phyloP scores from a whole-genome alignment of 2,113 vertebrate genomes.

The Melanocharis versteri region DNA sequence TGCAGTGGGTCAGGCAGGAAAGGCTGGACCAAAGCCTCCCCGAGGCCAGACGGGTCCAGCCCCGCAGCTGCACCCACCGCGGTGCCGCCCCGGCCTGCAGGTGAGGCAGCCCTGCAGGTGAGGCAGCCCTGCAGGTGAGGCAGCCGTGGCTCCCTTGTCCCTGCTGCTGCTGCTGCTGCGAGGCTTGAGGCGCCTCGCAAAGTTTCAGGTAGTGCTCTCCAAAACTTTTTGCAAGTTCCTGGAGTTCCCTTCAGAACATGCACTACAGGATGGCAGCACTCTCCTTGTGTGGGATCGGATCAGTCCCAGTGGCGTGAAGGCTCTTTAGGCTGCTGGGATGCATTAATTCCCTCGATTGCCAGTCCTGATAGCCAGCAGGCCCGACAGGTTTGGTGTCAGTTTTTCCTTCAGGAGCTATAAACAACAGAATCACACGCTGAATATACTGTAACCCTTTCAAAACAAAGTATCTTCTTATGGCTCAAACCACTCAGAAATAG shows the following conservation, averaged over 20 bases:
- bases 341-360: neutral
- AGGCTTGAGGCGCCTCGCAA: rapidly evolving
- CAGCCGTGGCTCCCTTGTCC: rapidly evolving
- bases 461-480: neutral
- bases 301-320: rapidly evolving
- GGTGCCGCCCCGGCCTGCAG: neutral
- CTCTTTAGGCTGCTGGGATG: neutral
- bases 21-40: neutral
- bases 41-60: rapidly evolving
- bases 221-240: neutral
- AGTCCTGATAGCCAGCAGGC: neutral
- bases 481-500: neutral
- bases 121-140: neutral
- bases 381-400: neutral
- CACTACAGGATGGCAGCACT: neutral
- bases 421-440: neutral
- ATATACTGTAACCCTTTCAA: neutral
- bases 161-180: neutral
- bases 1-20: too few species aligned
- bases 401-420: neutral
- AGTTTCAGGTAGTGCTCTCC: too few species aligned
- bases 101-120: rapidly evolving
- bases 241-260: neutral
- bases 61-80: neutral
- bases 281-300: neutral